These are phyloP conservation scores for Corbicula japonica DNA, from an alignment of 2,888 invertebrate species.

Conservation along the genomic window DNA sequence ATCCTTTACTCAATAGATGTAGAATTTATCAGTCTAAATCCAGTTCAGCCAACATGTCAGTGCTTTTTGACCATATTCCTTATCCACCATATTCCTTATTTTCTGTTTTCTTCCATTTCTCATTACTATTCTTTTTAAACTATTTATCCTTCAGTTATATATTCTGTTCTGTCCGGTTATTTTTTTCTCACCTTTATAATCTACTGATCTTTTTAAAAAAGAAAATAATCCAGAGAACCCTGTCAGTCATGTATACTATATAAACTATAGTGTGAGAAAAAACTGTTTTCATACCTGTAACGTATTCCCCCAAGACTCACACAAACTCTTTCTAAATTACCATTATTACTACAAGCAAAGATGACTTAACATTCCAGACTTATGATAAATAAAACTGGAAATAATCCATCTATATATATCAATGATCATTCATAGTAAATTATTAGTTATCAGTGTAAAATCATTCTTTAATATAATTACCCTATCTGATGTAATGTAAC, in stretches of 20 bases:
- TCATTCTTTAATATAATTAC: neutral
- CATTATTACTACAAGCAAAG: neutral
- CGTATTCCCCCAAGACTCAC: slow-evolving; percentile 1
- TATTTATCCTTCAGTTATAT: too few species aligned
- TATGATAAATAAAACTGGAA: slow-evolving; percentile 16
- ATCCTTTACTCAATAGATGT: too few species aligned
- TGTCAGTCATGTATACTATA: neutral
- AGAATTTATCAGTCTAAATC: too few species aligned
- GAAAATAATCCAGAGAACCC: neutral
- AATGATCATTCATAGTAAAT: too few species aligned
- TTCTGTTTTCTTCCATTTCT: too few species aligned
- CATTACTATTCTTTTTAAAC: too few species aligned
- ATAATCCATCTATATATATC: neutral
- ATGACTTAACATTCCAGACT: slow-evolving; percentile 1
- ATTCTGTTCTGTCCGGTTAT: too few species aligned
- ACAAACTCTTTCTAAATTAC: slow-evolving; percentile 6
- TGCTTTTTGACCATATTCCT: too few species aligned
- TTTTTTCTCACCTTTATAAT: neutral
- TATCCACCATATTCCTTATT: too few species aligned
- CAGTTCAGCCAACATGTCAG: too few species aligned
- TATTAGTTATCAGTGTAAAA: too few species aligned
- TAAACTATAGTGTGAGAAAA: slow-evolving; percentile 3
- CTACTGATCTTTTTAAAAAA: neutral
- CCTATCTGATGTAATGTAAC: neutral
- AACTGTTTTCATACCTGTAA: neutral